A percentile compares a stretch with the other conserved stretches of the same genome.
These are phyloP conservation scores for Gadopsis marmoratus DNA, from an alignment of 2,797 vertebrate genomes.

Conservation along the genomic window DNA sequence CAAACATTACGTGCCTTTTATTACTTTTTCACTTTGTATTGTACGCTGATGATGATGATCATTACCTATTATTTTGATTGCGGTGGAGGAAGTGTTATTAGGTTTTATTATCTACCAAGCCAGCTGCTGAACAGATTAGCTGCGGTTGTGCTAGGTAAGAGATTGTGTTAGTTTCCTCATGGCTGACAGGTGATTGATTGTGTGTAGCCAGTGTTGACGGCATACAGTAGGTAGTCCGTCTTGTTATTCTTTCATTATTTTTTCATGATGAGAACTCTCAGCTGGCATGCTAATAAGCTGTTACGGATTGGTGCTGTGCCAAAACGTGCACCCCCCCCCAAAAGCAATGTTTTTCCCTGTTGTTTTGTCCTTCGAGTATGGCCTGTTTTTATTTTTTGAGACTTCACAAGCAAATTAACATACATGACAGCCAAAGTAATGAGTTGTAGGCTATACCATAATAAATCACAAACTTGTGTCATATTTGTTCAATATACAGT, in stretches of 20 bases:
- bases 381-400: neutral
- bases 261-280: slow-evolving; percentile 56
- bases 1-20: slow-evolving; percentile 22
- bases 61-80: slow-evolving; percentile 17
- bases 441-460: neutral
- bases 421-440: neutral
- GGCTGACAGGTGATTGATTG: slow-evolving; percentile 73
- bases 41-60: slow-evolving; percentile 27
- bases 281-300: slow-evolving; percentile 68
- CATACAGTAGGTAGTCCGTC: slow-evolving; percentile 71
- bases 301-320: slow-evolving; percentile 45
- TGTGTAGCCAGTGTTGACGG: slow-evolving; percentile 65
- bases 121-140: slow-evolving; percentile 27
- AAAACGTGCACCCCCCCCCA: no score
- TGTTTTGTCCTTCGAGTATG: slow-evolving; percentile 45
- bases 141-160: slow-evolving; percentile 19
- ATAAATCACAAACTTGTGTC: neutral
- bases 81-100: slow-evolving; percentile 11
- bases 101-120: slow-evolving; percentile 35
- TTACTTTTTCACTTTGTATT: slow-evolving; percentile 15
- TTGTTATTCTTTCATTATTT: slow-evolving; percentile 71
- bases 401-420: neutral
- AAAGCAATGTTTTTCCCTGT: no score
- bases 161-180: slow-evolving; percentile 35
- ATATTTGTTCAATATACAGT: neutral